Evolutionary conservation across 2,888 invertebrate genomes (phyloP).

Genomic region (Eutolmus rufibarbis): DNA sequence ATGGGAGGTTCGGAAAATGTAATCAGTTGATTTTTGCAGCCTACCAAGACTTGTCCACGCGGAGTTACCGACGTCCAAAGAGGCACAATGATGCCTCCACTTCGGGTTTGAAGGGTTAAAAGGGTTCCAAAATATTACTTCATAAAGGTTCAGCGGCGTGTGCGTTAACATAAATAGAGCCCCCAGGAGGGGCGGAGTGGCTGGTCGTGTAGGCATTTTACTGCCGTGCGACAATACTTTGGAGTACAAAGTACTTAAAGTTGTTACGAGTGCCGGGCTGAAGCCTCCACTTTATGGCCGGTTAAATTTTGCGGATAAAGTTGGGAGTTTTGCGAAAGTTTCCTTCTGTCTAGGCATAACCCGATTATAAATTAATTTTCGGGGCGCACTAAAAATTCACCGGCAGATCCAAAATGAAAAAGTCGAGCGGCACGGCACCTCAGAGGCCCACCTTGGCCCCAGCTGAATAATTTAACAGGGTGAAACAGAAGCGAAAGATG

Average conservation of each 20-base stretch:
- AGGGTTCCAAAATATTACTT: slow-evolving; percentile 18
- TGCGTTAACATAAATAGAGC: background rate
- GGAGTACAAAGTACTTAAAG: background rate
- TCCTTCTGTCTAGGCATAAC: background rate
- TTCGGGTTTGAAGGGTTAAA: slow-evolving; percentile 1
- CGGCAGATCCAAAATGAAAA: background rate
- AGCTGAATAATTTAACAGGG: background rate
- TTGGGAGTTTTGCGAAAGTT: background rate
- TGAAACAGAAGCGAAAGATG: background rate
- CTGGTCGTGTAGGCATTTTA: background rate
- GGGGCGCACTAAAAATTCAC: background rate
- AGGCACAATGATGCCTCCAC: background rate
- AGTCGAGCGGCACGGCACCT: background rate
- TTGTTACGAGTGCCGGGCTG: background rate
- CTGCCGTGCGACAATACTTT: background rate
- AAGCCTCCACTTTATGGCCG: background rate
- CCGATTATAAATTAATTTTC: background rate
- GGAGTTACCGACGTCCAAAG: background rate
- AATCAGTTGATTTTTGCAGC: slow-evolving; percentile 4
- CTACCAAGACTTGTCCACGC: background rate
- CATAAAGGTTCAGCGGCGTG: background rate
- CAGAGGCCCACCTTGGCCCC: background rate
- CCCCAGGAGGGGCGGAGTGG: background rate
- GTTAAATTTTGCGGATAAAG: background rate
- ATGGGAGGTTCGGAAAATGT: background rate